Evolutionary conservation across 2,113 vertebrate genomes (phyloP).

Genomic region (Vanacampus margaritifer): DNA sequence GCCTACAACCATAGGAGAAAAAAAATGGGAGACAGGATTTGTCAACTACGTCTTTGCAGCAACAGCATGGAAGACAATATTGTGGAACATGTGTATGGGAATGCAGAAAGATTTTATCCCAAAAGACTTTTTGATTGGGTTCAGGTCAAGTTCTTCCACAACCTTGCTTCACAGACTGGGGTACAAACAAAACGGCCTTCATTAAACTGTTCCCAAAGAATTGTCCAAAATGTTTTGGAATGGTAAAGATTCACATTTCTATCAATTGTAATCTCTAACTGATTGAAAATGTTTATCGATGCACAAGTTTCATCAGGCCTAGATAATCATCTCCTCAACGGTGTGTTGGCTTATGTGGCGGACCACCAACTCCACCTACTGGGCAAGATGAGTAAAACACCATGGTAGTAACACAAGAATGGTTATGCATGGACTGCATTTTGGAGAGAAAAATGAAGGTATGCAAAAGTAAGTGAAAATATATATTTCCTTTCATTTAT

Average conservation of each 20-base stretch:
- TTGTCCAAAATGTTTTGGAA: neutral
- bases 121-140: neutral
- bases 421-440: slow-evolving; percentile 18
- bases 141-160: neutral
- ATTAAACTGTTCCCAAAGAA: neutral
- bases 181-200: neutral
- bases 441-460: slow-evolving; percentile 18
- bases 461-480: neutral
- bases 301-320: slow-evolving; percentile 27
- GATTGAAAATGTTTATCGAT: neutral
- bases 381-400: slow-evolving; percentile 20
- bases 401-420: neutral
- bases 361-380: slow-evolving; percentile 73
- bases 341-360: slow-evolving; percentile 20
- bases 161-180: neutral
- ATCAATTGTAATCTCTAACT: neutral
- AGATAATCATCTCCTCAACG: slow-evolving; percentile 7
- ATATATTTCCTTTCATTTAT: neutral
- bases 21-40: no score
- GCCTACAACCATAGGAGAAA: no score
- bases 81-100: neutral
- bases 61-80: neutral
- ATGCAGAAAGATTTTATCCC: neutral
- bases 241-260: neutral
- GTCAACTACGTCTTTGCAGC: no score